Evolutionary conservation across 92 coral and sea anemone species (phyloP).

Genomic region (Siderastrea radians): DNA sequence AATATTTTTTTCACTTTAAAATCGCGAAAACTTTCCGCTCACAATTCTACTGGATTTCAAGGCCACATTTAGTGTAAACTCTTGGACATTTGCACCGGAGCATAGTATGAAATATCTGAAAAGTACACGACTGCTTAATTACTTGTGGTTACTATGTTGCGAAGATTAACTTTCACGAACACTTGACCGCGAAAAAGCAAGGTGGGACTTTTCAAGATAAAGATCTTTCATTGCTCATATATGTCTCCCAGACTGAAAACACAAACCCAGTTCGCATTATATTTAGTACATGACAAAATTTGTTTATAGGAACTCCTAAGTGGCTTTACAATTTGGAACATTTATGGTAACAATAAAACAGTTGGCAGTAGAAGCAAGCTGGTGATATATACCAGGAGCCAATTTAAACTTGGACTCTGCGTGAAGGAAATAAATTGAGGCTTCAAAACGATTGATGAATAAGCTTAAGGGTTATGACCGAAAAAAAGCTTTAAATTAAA

Average conservation of each 20-base stretch:
- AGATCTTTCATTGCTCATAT: conserved; percentile 10
- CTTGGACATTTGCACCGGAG: neutral
- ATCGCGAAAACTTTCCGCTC: neutral
- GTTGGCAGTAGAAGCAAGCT: conserved; percentile 18
- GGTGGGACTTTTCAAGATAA: conserved; percentile 20
- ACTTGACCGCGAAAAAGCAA: neutral
- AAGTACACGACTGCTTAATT: neutral
- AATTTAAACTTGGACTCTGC: conserved; percentile 42
- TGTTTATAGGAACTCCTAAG: conserved; percentile 40
- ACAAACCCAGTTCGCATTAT: neutral
- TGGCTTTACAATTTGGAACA: conserved; percentile 27
- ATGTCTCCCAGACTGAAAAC: neutral
- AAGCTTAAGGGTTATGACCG: neutral
- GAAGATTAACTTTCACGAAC: neutral
- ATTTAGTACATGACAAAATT: neutral
- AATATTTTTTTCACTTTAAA: neutral
- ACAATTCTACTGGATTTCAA: neutral
- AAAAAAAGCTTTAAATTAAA: conserved; percentile 10
- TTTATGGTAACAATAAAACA: conserved; percentile 30
- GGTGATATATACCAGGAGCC: conserved; percentile 3
- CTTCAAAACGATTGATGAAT: neutral
- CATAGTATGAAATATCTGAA: neutral
- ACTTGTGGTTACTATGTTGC: conserved; percentile 14
- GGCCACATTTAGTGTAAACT: neutral
- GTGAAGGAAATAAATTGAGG: conserved; percentile 1